phyloP scores from a whole-genome alignment of 2,888 invertebrate species.

The Pilophorus perplexus region DNA sequence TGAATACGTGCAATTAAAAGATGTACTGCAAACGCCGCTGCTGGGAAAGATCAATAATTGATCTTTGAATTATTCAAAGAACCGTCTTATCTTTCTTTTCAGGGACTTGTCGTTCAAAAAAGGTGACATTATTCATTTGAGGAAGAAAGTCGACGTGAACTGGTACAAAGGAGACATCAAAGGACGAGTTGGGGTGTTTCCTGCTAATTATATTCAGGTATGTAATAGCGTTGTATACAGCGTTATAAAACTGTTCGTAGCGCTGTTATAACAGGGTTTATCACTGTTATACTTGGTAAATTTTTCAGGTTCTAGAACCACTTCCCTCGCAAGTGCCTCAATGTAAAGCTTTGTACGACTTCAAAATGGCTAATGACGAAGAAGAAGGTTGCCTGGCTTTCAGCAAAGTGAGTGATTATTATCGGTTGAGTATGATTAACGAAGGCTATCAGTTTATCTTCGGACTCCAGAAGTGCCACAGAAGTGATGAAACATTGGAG shows the following conservation, averaged over 20 bases:
- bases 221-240: background rate
- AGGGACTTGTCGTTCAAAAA: slow-evolving; percentile 83
- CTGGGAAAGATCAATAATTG: too few relatives aligned
- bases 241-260: too few relatives aligned
- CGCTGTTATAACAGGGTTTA: too few relatives aligned
- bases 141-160: slow-evolving; percentile 76
- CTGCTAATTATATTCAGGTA: slow-evolving; percentile 81
- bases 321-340: slow-evolving; percentile 73
- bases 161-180: slow-evolving; percentile 84
- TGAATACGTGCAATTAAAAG: background rate
- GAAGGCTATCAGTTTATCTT: too few relatives aligned
- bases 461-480: too few relatives aligned
- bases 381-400: slow-evolving; percentile 90
- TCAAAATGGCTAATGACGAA: slow-evolving; percentile 83
- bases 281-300: background rate
- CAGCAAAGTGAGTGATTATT: slow-evolving; percentile 67
- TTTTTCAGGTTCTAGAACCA: slow-evolving; percentile 66
- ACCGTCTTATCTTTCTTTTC: slow-evolving; percentile 51
- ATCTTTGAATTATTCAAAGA: too few relatives aligned
- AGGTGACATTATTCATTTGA: slow-evolving; percentile 75
- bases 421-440: too few relatives aligned
- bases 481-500: too few relatives aligned
- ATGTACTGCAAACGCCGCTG: too few relatives aligned
- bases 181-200: slow-evolving; percentile 77
- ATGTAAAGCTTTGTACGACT: slow-evolving; percentile 86